phyloP scores from a whole-genome alignment of 2,888 invertebrate genomes.

The Monoplex corrugatus region DNA sequence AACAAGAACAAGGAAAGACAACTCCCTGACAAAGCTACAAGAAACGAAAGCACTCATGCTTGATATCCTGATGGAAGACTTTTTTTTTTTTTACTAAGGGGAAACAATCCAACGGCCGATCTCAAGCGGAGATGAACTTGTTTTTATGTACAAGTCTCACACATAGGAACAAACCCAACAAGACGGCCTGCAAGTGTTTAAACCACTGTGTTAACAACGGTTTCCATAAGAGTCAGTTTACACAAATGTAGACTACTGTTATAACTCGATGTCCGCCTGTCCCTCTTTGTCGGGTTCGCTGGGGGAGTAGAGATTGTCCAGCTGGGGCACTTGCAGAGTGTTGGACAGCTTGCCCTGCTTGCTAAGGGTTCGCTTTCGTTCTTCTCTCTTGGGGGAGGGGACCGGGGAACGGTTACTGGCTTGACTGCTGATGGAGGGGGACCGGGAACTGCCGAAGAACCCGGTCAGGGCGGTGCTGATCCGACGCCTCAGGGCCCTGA shows the following conservation, averaged over 20 bases:
- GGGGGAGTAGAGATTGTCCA: conserved; percentile 64
- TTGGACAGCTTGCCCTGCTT: conserved; percentile 59
- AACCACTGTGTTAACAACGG: neutral
- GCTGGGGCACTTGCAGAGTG: conserved; percentile 65
- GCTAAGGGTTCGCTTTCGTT: conserved; percentile 36
- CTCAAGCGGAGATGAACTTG: neutral
- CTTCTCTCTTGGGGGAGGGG: conserved; percentile 28
- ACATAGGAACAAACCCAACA: neutral
- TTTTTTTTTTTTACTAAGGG: conserved; percentile 9
- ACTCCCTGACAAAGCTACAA: neutral
- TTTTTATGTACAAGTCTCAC: conserved; percentile 1
- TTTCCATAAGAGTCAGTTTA: neutral
- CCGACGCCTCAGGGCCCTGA: conserved; percentile 66
- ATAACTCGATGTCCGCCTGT: conserved; percentile 63
- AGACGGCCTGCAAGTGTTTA: too few relatives aligned
- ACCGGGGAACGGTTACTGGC: conserved; percentile 57
- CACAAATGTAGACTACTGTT: neutral
- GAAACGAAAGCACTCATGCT: neutral
- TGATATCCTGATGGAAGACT: conserved; percentile 11
- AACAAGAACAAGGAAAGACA: neutral
- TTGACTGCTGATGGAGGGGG: conserved; percentile 67
- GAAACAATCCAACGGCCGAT: neutral
- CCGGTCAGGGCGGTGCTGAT: conserved; percentile 67
- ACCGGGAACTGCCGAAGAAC: conserved; percentile 69
- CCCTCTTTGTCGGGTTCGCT: conserved; percentile 54